phyloP scores from a whole-genome alignment of 2,113 vertebrate species.

The Nyctibius bracteatus region DNA sequence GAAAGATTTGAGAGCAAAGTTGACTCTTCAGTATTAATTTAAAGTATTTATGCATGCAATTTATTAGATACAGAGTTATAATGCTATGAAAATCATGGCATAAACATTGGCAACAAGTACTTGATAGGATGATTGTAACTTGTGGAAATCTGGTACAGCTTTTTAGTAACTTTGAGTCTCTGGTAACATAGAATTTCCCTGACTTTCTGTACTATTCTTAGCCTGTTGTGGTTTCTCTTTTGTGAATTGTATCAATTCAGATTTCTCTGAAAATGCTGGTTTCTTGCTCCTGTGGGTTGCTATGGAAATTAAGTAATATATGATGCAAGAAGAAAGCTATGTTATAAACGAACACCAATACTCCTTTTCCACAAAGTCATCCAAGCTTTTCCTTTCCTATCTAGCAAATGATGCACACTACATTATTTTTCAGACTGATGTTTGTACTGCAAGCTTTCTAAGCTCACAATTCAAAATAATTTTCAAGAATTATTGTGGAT shows the following conservation, averaged over 20 bases:
- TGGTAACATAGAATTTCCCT: not conserved
- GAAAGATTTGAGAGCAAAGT: not conserved
- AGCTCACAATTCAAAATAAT: not conserved
- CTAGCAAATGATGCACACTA: not conserved
- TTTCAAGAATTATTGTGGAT: not conserved
- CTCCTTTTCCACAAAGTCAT: not conserved
- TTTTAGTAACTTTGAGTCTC: not conserved
- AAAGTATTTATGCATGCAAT: not conserved
- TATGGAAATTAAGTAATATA: conserved; percentile 40
- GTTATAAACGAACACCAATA: not conserved
- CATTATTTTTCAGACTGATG: not conserved
- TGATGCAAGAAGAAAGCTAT: not conserved
- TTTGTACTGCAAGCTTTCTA: not conserved
- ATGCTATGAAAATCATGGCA: not conserved
- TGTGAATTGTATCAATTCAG: not conserved
- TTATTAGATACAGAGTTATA: not conserved
- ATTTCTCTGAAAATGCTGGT: not conserved
- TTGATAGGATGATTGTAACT: not conserved
- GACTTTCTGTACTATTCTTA: not conserved
- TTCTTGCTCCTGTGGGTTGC: not conserved
- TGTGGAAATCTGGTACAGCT: not conserved
- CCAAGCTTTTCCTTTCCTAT: not conserved
- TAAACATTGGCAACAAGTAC: not conserved
- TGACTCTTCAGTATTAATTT: not conserved
- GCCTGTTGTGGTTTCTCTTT: not conserved